Conservation (phyloP, 2,888 invertebrate species). For the Lucinisca nassula region DNA sequence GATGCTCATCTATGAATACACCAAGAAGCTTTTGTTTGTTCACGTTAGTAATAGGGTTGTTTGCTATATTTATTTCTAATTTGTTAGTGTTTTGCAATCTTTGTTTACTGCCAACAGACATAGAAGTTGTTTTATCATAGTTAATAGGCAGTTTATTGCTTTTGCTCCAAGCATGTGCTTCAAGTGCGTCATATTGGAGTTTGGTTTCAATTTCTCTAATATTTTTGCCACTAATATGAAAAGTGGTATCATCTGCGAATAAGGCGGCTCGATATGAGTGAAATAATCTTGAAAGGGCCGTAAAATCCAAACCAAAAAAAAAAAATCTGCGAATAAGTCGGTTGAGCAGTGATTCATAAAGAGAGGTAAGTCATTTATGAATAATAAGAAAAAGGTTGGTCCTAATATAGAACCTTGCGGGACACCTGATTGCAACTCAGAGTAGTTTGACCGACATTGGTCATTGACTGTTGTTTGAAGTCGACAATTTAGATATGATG, state of each 20-base stretch:
- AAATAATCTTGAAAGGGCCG: too few species aligned
- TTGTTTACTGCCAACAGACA: background rate
- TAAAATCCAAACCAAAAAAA: too few species aligned
- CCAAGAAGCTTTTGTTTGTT: too few species aligned
- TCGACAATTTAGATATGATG: background rate
- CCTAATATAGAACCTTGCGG: background rate
- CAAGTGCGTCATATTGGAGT: background rate
- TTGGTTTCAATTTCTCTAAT: background rate
- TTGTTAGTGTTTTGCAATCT: background rate
- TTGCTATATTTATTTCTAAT: too few species aligned
- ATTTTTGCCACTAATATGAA: background rate
- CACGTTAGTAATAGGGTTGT: too few species aligned
- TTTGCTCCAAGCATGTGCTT: background rate
- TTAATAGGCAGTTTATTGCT: background rate
- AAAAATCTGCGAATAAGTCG: too few species aligned
- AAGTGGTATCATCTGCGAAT: background rate
- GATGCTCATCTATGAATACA: too few species aligned
- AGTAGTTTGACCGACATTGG: background rate
- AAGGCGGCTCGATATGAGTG: too few species aligned
- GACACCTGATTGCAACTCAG: background rate
- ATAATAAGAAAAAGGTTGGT: background rate
- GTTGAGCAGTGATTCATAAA: background rate
- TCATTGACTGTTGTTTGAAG: background rate
- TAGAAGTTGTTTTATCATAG: background rate
- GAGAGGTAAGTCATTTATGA: background rate